Evolutionary conservation across 2,797 vertebrate species (phyloP).

Genomic region (Pempheris klunzingeri): DNA sequence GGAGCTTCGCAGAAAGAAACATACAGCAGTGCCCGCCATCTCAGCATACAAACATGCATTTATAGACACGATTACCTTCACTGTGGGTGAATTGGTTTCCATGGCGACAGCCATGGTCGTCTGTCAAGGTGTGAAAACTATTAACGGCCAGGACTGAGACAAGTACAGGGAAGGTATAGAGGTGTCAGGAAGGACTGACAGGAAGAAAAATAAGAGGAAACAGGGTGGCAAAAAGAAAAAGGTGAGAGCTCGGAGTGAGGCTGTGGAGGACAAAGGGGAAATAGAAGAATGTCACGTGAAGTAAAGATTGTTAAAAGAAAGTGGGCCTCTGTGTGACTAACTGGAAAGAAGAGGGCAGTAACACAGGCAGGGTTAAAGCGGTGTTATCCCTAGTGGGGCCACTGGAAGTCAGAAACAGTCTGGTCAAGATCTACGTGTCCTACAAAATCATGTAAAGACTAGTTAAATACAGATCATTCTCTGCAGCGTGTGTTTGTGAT

Average conservation of each 20-base stretch:
- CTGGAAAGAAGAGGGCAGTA: constrained; percentile 27
- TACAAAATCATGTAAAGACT: constrained; percentile 5
- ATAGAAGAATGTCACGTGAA: constrained; percentile 5
- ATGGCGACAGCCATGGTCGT: constrained; percentile 17
- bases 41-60: constrained; percentile 13
- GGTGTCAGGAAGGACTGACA: not conserved
- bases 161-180: not conserved
- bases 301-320: not conserved
- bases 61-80: constrained; percentile 30
- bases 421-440: not conserved
- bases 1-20: constrained; percentile 37
- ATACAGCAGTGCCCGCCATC: constrained; percentile 1
- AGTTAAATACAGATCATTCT: not conserved
- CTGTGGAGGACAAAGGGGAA: not conserved
- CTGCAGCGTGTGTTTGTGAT: not conserved
- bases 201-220: constrained; percentile 7
- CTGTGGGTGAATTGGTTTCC: constrained; percentile 32
- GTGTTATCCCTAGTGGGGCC: constrained; percentile 21
- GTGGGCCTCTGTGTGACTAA: constrained; percentile 36
- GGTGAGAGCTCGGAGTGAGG: constrained; percentile 12
- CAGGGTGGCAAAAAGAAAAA: not conserved
- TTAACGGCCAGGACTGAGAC: not conserved
- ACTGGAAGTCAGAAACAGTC: constrained; percentile 22
- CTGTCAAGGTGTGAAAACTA: constrained; percentile 33
- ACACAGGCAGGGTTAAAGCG: constrained; percentile 26